Percentiles rank a stretch among this genome's conserved stretches.
phyloP scores from a whole-genome alignment of 2,888 invertebrate species.

The Pollenia amentaria region DNA sequence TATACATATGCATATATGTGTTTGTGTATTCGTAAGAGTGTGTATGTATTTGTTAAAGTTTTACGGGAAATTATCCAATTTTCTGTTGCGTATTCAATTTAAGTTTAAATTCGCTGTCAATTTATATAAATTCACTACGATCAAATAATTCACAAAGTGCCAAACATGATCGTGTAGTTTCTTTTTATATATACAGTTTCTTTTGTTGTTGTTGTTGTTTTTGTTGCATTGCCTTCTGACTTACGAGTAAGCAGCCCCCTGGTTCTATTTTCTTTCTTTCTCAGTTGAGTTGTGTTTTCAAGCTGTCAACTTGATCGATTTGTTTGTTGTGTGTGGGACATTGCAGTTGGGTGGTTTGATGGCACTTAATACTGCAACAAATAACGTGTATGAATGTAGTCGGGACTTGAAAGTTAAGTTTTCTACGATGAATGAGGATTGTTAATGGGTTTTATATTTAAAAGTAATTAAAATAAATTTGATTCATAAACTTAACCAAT shows the following conservation, averaged over 20 bases:
- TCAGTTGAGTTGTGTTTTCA: constrained; percentile 64
- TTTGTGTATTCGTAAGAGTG: constrained; percentile 12
- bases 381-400: background rate
- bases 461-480: constrained; percentile 64
- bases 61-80: constrained; percentile 85
- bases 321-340: constrained; percentile 71
- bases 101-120: constrained; percentile 80
- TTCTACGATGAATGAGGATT: background rate
- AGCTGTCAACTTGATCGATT: constrained; percentile 77
- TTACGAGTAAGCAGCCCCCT: constrained; percentile 24
- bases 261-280: constrained; percentile 12
- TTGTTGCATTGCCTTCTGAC: background rate
- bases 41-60: constrained; percentile 70
- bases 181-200: constrained; percentile 11
- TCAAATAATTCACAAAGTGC: constrained; percentile 72
- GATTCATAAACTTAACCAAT: constrained; percentile 53
- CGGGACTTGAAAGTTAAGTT: background rate
- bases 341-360: constrained; percentile 74
- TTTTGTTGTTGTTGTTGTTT: background rate
- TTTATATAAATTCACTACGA: constrained; percentile 79
- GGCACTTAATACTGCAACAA: background rate
- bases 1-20: background rate
- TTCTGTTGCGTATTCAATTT: constrained; percentile 83
- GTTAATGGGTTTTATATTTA: constrained; percentile 33
- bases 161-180: constrained; percentile 49